Base-by-base conservation (phyloP, 2,888 invertebrate genomes). In the Cantharis rustica region DNA sequence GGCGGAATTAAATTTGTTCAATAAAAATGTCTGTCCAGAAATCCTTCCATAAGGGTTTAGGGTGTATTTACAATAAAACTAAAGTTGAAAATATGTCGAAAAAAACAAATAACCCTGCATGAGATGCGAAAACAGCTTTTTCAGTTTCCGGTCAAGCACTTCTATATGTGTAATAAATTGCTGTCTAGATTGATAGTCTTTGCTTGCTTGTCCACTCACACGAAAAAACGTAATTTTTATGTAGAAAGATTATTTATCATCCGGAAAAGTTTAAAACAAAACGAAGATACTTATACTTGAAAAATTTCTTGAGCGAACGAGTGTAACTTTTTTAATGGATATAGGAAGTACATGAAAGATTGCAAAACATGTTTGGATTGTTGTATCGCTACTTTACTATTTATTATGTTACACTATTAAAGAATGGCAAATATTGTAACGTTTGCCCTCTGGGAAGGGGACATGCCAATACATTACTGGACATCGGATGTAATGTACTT, bases 361-460 rank as follows among this genome's bases (percentile, higher is more conserved):
- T 17, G 64, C 20, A 76, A 61, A 17, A 70, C 69, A 61, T 31
- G 27, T 77, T 69, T 77, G 78, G 75, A 64, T 71, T 26, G 64
- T 31, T 75, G 61, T 68, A 72, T 70, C 64, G 15, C 68, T 66
- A 71, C 66, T 13, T 26, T 73, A 71, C 69, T 72, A 77, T 10
- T 20, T 73, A 73, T 69, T 72, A 77, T 64, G 76, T 81, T 79
- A 81, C 83, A 84, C 84, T 83, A 84, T 85, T 84, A 81, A 85
- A 84, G 84, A 85, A 84, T 84, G 85, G 84, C 83, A 85, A 83
- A 85, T 84, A 85, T 85, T 85, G 84, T 83, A 83, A 81, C 79
- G 79, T 47, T 47, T 47, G 1, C 47, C 47, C 47, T 47, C 47
- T 47, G 47, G 47, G 47, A 47, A 47, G 47, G 47, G 47, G 47